Evolutionary conservation across 2,797 vertebrate species (phyloP), one percentile per base, ranked within the genome.

Genomic region (Allochrocebus solatus): DNA sequence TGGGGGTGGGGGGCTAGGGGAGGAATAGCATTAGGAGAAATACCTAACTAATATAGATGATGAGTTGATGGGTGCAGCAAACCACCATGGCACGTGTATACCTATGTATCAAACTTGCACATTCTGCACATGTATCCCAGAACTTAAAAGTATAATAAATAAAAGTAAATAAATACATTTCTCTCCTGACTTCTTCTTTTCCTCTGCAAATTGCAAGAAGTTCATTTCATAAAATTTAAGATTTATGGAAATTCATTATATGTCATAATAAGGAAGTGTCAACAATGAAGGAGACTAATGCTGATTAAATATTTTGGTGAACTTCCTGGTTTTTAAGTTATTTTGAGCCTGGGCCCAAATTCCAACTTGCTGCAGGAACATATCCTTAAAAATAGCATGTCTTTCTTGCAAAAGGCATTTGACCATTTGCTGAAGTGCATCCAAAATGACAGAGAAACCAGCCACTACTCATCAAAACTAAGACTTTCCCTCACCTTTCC

Each of bases 231-330:
- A 90, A 87, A 64, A 87, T 46, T 55, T 64, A 72, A 28, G 82
- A 82, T 85, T 11, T 43, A 46, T 41, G 53, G 19, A 85, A 89
- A 33, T 67, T 67, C 67, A 79, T 26, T 91, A 33, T 22, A 30
- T 92, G 21, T 82, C 14, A 48, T 80, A 76, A 53, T 81, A 81
- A 95, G 55, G 48, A 94, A 88, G 13, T 41, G 19, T 57, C 53
- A 72, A 55, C 72, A 81, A 21, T 41, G 81, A 93, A 57, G 67
- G 11, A 91, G 43, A 74, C 26, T 55, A 86, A 76, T n/a, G 64
- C 12, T 85, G 48, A 85, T 82, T 39, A 81, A 81, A 72, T 75
- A 92, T 64, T 86, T 95, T 64, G n/a, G 48, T 94, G 43, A 93
- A 55, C 21, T 94, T 93, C 43, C n/a, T 85, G 41, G 43, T 19